Evolutionary conservation across 2,113 vertebrate genomes (phyloP), one percentile per base, ranked within the genome.

Genomic region (Perca fluviatilis): DNA sequence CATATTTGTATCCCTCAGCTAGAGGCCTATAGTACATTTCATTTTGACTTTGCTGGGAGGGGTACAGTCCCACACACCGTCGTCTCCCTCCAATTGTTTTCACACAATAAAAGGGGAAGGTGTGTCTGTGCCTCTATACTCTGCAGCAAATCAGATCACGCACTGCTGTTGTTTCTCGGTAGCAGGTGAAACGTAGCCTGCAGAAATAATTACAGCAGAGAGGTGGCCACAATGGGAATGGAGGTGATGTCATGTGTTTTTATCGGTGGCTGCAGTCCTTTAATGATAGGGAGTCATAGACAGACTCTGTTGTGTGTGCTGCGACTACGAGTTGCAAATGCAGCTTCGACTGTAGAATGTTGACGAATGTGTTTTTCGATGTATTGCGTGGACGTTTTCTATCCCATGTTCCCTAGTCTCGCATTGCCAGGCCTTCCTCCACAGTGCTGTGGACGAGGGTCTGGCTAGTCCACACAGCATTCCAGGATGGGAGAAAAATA

Each of bases 231-330:
- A 18, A 8, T 11, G 12, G 47, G 62, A 18, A 64, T 43, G 73
- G 12, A 72, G 62, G 77, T 79, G 79, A 86, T 70, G 68, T 88
- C 82, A 86, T 71, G 67, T 88, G 72, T 82, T 86, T 80, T 61
- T 49, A 74, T 58, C 27, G 36, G 36, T 21, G 43, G 65, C 60
- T 75, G 53, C 30, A 60, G 71, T 14, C 25, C 51, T 77, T 77
- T 85, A 81, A 86, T 81, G 23, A 90, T 25, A 77, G 46, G 16
- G 9, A 0, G 3, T 62, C 51, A 57, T 1, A 66, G 15, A 63
- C 30, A 23, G 16, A 30, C 54, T 54, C 14, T 49, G 49, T 12
- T 46, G 33, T 57, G 36, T 23, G 10, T 67, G 69, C 49, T 80
- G 60, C 19, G 36, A 63, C 58, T 73, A 50, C 8, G 47, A 75